Percentiles rank a stretch among this genome's conserved stretches.
Evolutionary conservation across 2,888 invertebrate genomes (phyloP).

Genomic region (Xestia sexstrigata): DNA sequence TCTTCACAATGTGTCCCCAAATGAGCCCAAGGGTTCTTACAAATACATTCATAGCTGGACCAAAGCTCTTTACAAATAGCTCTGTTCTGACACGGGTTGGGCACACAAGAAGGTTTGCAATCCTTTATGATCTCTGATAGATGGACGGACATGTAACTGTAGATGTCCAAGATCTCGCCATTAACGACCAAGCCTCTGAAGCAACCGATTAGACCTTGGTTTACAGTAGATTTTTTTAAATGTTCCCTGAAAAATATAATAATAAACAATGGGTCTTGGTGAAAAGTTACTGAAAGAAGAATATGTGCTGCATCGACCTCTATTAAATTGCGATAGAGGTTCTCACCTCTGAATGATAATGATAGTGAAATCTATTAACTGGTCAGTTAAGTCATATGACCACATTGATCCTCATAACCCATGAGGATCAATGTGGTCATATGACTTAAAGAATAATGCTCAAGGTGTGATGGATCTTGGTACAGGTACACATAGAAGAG

Average conservation of each 20-base stretch:
- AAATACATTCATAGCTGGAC: conserved; percentile 98
- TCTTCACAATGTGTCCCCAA: conserved; percentile 97
- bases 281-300: neutral
- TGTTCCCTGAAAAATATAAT: conserved; percentile 94
- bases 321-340: neutral
- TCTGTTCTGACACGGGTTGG: conserved; percentile 97
- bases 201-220: conserved; percentile 98
- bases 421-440: neutral
- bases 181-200: conserved; percentile 98
- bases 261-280: conserved; percentile 1
- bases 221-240: conserved; percentile 95
- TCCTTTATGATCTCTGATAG: conserved; percentile 97
- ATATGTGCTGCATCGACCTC: neutral
- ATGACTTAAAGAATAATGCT: too few relatives aligned
- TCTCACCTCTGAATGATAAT: neutral
- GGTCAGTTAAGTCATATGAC: too few relatives aligned
- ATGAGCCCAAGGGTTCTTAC: conserved; percentile 98
- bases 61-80: conserved; percentile 97
- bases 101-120: conserved; percentile 98
- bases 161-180: conserved; percentile 97
- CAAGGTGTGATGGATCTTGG: neutral
- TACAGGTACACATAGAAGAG: too few relatives aligned
- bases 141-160: conserved; percentile 98
- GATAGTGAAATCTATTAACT: neutral
- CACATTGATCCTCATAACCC: too few relatives aligned